Percentiles rank a stretch among this genome's conserved stretches.
Evolutionary conservation across 2,888 invertebrate genomes (phyloP).

Genomic region (Hirtodrosophila alboralis): DNA sequence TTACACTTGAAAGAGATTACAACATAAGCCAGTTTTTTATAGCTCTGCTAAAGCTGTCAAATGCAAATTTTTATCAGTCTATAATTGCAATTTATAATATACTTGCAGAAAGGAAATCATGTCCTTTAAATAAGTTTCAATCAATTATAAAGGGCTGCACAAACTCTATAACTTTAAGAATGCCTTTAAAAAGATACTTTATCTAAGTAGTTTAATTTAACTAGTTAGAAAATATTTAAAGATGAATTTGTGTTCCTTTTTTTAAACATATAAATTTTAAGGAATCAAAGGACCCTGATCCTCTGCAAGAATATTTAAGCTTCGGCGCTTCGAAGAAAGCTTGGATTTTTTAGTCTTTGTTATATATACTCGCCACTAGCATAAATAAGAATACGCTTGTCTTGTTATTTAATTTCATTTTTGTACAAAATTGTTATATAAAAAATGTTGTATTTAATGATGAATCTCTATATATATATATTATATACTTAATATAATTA

Average conservation of each 20-base stretch:
- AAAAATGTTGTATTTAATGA: slow-evolving; percentile 70
- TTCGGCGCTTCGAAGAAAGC: slow-evolving; percentile 23
- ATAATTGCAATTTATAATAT: slow-evolving; percentile 23
- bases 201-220: not conserved
- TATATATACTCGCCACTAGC: slow-evolving; percentile 22
- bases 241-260: too few relatives aligned
- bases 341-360: slow-evolving; percentile 20
- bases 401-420: slow-evolving; percentile 53
- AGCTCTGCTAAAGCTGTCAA: not conserved
- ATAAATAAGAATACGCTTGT: slow-evolving; percentile 59
- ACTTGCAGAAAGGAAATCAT: slow-evolving; percentile 15
- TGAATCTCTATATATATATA: slow-evolving; percentile 61
- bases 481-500: slow-evolving; percentile 62
- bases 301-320: slow-evolving; percentile 28
- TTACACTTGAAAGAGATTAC: slow-evolving; percentile 19
- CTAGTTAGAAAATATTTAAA: not conserved
- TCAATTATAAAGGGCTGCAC: too few relatives aligned
- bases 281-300: not conserved
- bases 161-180: not conserved
- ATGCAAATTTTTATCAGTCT: slow-evolving; percentile 24
- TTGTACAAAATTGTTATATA: slow-evolving; percentile 71
- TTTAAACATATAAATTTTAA: too few relatives aligned
- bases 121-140: too few relatives aligned
- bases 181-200: not conserved
- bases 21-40: not conserved